phyloP scores from a whole-genome alignment of 2,888 invertebrate species.

The Tinea trinotella region DNA sequence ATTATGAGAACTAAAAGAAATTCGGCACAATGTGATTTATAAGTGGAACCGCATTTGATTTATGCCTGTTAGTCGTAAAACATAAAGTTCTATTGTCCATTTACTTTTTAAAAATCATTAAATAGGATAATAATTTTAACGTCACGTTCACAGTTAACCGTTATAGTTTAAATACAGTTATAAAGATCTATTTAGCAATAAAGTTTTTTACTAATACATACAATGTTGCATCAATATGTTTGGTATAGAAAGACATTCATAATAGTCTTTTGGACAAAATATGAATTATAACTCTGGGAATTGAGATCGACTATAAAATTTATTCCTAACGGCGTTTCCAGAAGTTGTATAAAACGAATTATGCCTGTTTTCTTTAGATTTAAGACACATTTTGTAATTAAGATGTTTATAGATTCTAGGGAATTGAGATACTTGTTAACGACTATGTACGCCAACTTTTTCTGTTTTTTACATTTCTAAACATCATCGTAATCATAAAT shows the following conservation, averaged over 20 bases:
- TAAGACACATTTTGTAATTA: no score
- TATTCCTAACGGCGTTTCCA: background rate
- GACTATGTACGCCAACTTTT: no score
- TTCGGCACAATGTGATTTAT: background rate
- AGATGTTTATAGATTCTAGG: no score
- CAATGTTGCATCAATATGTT: background rate
- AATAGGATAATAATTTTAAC: constrained; percentile 55
- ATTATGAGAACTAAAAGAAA: background rate
- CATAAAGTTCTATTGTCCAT: constrained; percentile 51
- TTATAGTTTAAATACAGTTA: constrained; percentile 29
- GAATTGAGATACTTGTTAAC: no score
- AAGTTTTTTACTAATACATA: constrained; percentile 14
- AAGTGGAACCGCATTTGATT: background rate
- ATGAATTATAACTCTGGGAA: background rate
- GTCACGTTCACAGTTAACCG: constrained; percentile 48
- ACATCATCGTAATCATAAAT: no score
- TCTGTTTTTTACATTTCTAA: no score
- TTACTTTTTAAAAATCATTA: constrained; percentile 50
- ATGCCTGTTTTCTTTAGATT: no score
- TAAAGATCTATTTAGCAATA: constrained; percentile 14
- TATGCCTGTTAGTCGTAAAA: constrained; percentile 29
- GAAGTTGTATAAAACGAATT: no score
- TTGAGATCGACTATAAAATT: background rate
- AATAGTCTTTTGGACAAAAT: background rate
- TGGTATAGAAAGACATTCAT: constrained; percentile 2